A percentile compares a stretch with the other conserved stretches of the same genome.
Evolutionary conservation across 1,140 invertebrate species (phyloP).

Genomic region (Sitodiplosis mosellana): DNA sequence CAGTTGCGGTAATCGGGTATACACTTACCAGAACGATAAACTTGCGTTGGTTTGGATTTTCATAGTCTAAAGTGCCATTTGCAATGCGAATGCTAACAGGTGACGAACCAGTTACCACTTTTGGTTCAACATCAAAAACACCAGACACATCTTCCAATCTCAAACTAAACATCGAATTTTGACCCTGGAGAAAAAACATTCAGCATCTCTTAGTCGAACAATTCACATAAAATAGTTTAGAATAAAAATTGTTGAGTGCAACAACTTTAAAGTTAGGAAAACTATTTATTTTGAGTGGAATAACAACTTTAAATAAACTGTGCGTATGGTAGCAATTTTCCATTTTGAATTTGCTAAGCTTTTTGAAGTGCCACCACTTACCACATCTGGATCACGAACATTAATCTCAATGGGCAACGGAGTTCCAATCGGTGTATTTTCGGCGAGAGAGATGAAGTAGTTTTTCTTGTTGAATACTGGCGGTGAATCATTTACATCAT

Average conservation of each 20-base stretch:
- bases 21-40: slow-evolving; percentile 62
- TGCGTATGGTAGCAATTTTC: too few species aligned
- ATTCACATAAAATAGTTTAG: too few species aligned
- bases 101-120: slow-evolving; percentile 55
- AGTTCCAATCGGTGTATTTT: slow-evolving; percentile 65
- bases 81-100: slow-evolving; percentile 63
- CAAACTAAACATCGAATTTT: slow-evolving; percentile 61
- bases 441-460: slow-evolving; percentile 59
- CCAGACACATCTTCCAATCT: slow-evolving; percentile 59
- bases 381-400: slow-evolving; percentile 69
- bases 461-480: slow-evolving; percentile 65
- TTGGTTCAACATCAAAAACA: slow-evolving; percentile 67
- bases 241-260: too few species aligned
- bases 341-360: too few species aligned
- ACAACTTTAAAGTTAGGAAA: too few species aligned
- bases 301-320: too few species aligned
- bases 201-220: too few species aligned
- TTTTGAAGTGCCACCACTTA: slow-evolving; percentile 26
- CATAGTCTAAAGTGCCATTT: slow-evolving; percentile 67
- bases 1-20: not conserved
- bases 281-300: too few species aligned
- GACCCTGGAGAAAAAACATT: slow-evolving; percentile 35
- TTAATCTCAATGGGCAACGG: slow-evolving; percentile 70
- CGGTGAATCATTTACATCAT: slow-evolving; percentile 86
- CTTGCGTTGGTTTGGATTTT: slow-evolving; percentile 81